Percentiles rank a stretch among this genome's conserved stretches.
phyloP scores from a whole-genome alignment of 2,113 vertebrate species.

The Origma solitaria region DNA sequence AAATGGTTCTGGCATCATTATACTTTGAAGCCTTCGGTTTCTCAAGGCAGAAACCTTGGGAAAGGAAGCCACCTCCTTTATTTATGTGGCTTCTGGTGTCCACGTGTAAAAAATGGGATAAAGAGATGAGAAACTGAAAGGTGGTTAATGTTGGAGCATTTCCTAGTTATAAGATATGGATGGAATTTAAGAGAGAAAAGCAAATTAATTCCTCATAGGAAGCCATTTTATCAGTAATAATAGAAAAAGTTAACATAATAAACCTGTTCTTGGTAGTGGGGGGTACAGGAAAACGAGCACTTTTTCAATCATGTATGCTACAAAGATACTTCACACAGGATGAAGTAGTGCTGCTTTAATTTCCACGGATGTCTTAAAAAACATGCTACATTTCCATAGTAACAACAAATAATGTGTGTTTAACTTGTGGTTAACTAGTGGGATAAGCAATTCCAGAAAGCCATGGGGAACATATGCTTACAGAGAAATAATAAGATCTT shows the following conservation, averaged over 20 bases:
- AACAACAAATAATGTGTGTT: conserved; percentile 20
- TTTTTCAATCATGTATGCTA: background rate
- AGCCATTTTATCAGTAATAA: background rate
- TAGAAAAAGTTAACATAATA: background rate
- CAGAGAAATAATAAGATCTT: conserved; percentile 15
- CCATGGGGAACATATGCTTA: background rate
- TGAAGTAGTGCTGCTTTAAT: background rate
- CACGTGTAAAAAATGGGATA: background rate
- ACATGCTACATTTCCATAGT: conserved; percentile 3
- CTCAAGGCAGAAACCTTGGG: background rate
- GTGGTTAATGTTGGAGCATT: background rate
- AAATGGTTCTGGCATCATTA: background rate
- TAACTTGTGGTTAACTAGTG: background rate
- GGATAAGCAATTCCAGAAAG: conserved; percentile 6
- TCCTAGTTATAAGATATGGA: background rate
- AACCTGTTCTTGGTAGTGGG: background rate
- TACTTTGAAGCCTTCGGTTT: background rate
- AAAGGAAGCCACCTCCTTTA: background rate
- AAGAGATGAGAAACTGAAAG: background rate
- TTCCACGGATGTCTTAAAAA: background rate
- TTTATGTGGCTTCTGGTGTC: background rate
- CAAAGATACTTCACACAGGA: background rate
- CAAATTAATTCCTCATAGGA: background rate
- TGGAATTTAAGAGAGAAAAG: background rate
- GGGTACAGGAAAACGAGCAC: background rate